A percentile compares a stretch with the other conserved stretches of the same genome.
Evolutionary conservation across 2,797 vertebrate genomes (phyloP).

Genomic region (Phrynocephalus vlangalii): DNA sequence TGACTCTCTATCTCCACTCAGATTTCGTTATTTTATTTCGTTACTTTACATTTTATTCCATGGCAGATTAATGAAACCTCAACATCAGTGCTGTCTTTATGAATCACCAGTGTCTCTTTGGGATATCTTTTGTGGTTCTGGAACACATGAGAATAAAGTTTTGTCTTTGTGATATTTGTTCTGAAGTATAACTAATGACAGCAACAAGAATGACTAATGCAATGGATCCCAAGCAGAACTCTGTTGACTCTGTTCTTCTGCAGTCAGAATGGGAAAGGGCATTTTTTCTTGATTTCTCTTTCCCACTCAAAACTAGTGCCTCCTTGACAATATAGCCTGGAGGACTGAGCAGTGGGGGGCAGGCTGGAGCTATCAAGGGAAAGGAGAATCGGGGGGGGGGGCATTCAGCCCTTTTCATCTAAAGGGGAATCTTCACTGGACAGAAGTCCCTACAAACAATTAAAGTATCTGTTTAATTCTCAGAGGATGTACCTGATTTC

Average conservation of each 20-base stretch:
- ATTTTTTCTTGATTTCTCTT: not conserved
- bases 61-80: constrained; percentile 60
- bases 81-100: constrained; percentile 54
- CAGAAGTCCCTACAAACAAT: not conserved
- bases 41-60: constrained; percentile 42
- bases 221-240: not conserved
- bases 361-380: not conserved
- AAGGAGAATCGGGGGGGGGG: not conserved
- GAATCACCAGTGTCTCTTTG: constrained; percentile 33
- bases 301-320: not conserved
- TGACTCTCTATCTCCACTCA: constrained; percentile 64
- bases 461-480: too few species aligned
- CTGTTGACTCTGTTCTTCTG: not conserved
- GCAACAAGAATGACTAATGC: not conserved
- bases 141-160: not conserved
- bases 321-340: not conserved
- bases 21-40: constrained; percentile 50
- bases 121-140: constrained; percentile 25
- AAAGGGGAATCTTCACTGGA: not conserved
- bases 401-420: not conserved
- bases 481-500: too few species aligned
- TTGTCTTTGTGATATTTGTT: not conserved
- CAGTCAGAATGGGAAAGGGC: not conserved
- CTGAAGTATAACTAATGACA: not conserved
- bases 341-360: too few species aligned